These are phyloP conservation scores for Patella vulgata DNA, from an alignment of 1,140 invertebrate genomes.

Conservation along the genomic window DNA sequence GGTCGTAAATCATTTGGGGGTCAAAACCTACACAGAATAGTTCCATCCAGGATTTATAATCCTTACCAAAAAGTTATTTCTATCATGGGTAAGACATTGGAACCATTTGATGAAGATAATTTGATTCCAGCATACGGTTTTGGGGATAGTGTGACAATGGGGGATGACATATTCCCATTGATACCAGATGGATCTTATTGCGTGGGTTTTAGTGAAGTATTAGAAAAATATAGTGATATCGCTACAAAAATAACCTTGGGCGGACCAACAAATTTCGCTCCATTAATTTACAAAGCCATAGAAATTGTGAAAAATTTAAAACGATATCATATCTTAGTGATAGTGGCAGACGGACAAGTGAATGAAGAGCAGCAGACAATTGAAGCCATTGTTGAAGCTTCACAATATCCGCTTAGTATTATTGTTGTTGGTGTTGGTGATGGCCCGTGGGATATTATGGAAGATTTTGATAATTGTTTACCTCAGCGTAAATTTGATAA, in stretches of 20 bases:
- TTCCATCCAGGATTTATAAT: conserved; percentile 51
- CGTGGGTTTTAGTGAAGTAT: conserved; percentile 66
- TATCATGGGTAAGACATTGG: conserved; percentile 69
- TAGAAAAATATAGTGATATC: conserved; percentile 59
- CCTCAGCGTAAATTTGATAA: conserved; percentile 71
- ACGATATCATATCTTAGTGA: conserved; percentile 70
- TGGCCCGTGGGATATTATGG: conserved; percentile 71
- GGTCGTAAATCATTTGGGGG: conserved; percentile 68
- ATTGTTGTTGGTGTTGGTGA: conserved; percentile 72
- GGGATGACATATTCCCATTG: conserved; percentile 67
- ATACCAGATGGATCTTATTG: conserved; percentile 54
- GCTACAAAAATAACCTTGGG: conserved; percentile 60
- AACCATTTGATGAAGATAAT: conserved; percentile 66
- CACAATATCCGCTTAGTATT: conserved; percentile 70
- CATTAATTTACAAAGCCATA: conserved; percentile 68
- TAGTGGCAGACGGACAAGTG: conserved; percentile 71
- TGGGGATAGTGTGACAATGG: conserved; percentile 66
- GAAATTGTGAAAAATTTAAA: conserved; percentile 64
- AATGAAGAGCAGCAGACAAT: conserved; percentile 67
- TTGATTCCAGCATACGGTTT: conserved; percentile 69
- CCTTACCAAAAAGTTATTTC: conserved; percentile 69
- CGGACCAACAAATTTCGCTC: conserved; percentile 70
- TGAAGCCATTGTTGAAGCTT: conserved; percentile 70
- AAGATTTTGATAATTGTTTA: conserved; percentile 70
- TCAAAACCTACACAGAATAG: conserved; percentile 64